Evolutionary conservation across 92 coral and sea anemone genomes (phyloP), one percentile per base, ranked within the genome.

Genomic region (Siderastrea radians): DNA sequence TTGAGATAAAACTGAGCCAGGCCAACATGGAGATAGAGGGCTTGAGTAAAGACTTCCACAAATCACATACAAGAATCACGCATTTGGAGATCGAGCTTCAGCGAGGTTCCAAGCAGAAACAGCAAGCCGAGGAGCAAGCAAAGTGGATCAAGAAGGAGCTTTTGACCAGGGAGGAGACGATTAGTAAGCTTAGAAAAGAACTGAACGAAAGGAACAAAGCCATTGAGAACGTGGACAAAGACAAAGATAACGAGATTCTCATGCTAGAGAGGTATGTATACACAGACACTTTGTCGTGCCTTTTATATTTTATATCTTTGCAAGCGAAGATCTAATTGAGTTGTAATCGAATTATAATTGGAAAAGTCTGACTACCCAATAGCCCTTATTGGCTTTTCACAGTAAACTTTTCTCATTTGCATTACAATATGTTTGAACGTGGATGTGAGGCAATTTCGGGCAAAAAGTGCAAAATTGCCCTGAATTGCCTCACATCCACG

Each of bases 1-100:
- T 89, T 8, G 92, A 95, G 79, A 92, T 89, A 51, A 93, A 86
- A 78, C 75, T 92, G 64, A 93, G 92, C 73, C 94, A 96, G 70
- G 92, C 90, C 75, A 88, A 75, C 43, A 79, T 70, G 82, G 93
- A 93, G 61, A 91, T 85, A 59, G 86, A 77, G 59, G 82, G 96
- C 49, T 75, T 93, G n/a, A 82, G 89, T 46, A 86, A 93, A 59
- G 96, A 93, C 73, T 67, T 93, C 8, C 83, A 91, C 64, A 78
- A 86, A 14, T 87, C 88, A 62, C 89, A 81, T 54, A 69, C 86
- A 11, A 86, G 85, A 63, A 82, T 90, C 47, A 81, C 93, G 3
- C 93, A 93, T 53, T 75, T 93, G 5, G 96, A 93, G 62, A 51
- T 81, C 11, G 89, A 76, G 68, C 89, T 85, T n/a, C 89, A 85